Base-by-base conservation (phyloP, 1,140 invertebrate species). In the Leptopilina clavipes region DNA sequence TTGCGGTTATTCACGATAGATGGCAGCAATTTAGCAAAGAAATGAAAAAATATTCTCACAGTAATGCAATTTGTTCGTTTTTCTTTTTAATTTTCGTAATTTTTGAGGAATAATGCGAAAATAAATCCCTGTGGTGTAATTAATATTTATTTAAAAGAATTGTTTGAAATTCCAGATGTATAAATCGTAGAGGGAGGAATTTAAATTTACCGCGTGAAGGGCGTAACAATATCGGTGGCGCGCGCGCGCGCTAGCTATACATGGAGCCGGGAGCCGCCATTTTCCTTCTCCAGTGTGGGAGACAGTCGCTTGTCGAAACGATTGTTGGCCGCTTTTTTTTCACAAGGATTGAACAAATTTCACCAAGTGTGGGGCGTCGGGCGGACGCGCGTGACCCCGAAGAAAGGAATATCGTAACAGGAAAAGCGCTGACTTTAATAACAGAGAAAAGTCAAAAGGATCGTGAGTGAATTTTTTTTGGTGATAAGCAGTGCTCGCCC, bases 241-340 rank as follows among this genome's bases (percentile, higher is more conserved):
- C 84, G 83, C 83, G 83, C 83, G 48, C 83, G 83, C 83, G 48
- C 8, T 52, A 2, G 6, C 14, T 52, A 17, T 31, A 31, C 14
- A 8, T n/a, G 14, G 48, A 85, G 85, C 86, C 87, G 87, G 87
- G 87, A 82, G 87, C 85, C 86, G 87, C 87, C 87, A 89, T 89
- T 89, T 89, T 89, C 85, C 83, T 89, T n/a, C 45, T 17, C 83
- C 80, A 86, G 86, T 82, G 85, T 87, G 86, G 86, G 85, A 89
- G 85, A 85, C 81, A 88, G 87, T 86, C 76, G 83, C 82, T 82
- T 82, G 79, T 83, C 76, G 65, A 76, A 31, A 70, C 76, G 48
- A 54, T 82, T 70, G 73, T 59, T 76, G 74, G 72, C 77, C 73
- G 76, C 74, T 70, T 80, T 74, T 75, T 81, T 79, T 40, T 75